Base-by-base conservation (phyloP, 2,888 invertebrate species). In the Melipona beecheii region DNA sequence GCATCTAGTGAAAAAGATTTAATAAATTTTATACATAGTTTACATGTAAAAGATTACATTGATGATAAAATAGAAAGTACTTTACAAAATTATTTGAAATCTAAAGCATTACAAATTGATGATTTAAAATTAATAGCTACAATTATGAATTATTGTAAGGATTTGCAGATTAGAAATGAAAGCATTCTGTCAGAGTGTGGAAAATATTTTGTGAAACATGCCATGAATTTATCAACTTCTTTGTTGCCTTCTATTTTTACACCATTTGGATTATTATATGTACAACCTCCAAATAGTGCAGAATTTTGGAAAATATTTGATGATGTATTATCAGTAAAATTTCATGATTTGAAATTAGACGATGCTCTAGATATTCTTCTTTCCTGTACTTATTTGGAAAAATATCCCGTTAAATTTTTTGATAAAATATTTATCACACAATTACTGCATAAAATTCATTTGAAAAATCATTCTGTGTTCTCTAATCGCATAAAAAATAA, bases 181-280 rank as follows among this genome's bases (percentile, higher is more conserved):
- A 87, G 93, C 36, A 96, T 97, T 87, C 92, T 97, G 50, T 95
- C 96, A 83, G 95, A 95, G 56, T 96, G 96, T 83, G 95, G 95
- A 81, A 94, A 95, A 85, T 96, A 96, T 91, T 96, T 97, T 91
- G 92, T 95, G 2, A 93, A 91, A 15, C 95, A 96, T 81, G 94
- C 94, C 4, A 90, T 91, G 19, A 90, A 94, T 76, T 94, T 97
- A 70, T 95, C 96, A 65, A 93, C 95, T 2, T 94, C 95, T 79
- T 95, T 96, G 89, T 91, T 96, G 19, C 95, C 96, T 85, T 95
- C 95, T 2, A 95, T 97, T 71, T 94, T 97, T 74, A 95, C 95
- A 85, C 95, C 96, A 2, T 96, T 96, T 93, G 97, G 97, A 15
- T 95, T 95, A 86, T 94, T 97, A 60, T 95, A 96, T 92, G 96